Base-by-base conservation (phyloP, 2,888 invertebrate genomes). In the Caenorhabditis sulstoni region DNA sequence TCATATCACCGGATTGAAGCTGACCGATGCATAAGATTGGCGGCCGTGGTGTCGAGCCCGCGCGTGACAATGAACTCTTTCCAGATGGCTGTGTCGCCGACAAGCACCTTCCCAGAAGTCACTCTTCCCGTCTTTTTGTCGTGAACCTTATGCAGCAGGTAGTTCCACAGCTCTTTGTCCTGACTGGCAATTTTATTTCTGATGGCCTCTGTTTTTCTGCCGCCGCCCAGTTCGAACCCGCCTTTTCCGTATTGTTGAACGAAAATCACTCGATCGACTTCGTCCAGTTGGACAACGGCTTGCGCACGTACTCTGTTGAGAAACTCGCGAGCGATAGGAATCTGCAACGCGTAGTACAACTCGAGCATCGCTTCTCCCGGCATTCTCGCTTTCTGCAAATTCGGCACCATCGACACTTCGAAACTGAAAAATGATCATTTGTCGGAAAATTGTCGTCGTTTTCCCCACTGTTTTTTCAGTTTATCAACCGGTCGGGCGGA, bases 271-370 rank as follows among this genome's bases (percentile, higher is more conserved):
- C 55, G n/a, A 29, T 8, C 16, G 4, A 14, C 11, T 29, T 16
- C 5, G 18, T 58, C 67, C 2, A 50, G 50, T 18, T n/a, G 11
- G 5, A 50, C 29, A 9, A 39, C 18, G 3, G 49, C 39, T 16
- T 39, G 16, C 12, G 29, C 7, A 7, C 29, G 29, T 3, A 29
- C 7, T 5, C 7, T 29, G 29, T 29, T 3, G 12, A 59, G 39
- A 11, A 50, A 68, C 0, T 44, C 52, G 0, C 1, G 0, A 2
- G 23, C 9, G 22, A 68, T 14, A 1, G 58, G 41, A 8, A 68
- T 58, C 11, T 41, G 41, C 1, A 68, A 22, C 1, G 18, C 67
- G 11, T 20, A 68, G 44, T 61, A 68, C 9, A 59, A 58, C 22
- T 45, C 35, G 12, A 61, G 8, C 18, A 45, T 68, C 2, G 52